Conservation (phyloP, 2,113 vertebrate species). For the Takifugu bimaculatus region DNA sequence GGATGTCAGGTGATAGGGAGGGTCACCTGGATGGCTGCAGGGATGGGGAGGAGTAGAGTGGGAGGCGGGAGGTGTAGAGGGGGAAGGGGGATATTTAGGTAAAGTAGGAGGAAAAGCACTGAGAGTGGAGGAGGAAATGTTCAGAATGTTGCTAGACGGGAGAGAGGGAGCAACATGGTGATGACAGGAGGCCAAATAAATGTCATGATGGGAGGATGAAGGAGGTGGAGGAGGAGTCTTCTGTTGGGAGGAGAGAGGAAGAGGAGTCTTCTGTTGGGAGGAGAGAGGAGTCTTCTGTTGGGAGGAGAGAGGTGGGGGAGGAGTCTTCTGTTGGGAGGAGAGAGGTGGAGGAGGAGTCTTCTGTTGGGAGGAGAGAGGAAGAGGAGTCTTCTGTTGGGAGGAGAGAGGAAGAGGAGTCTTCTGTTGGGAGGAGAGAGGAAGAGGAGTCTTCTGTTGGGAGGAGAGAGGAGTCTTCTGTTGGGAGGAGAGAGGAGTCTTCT, state of each 20-base stretch:
- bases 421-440: slow-evolving; percentile 41
- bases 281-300: slow-evolving; percentile 56
- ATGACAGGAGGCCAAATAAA: slow-evolving; percentile 29
- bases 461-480: slow-evolving; percentile 38
- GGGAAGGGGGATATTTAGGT: neutral
- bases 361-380: slow-evolving; percentile 56
- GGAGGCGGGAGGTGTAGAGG: neutral
- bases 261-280: slow-evolving; percentile 15
- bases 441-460: neutral
- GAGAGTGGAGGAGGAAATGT: slow-evolving; percentile 32
- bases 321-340: slow-evolving; percentile 24
- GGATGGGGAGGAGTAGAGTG: slow-evolving; percentile 15
- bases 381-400: neutral
- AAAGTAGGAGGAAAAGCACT: neutral
- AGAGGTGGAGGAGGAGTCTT: slow-evolving; percentile 47
- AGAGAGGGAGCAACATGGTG: slow-evolving; percentile 6
- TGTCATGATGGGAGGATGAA: slow-evolving; percentile 41
- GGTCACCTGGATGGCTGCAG: slow-evolving; percentile 9
- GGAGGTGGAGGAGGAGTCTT: slow-evolving; percentile 52
- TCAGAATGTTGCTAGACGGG: neutral
- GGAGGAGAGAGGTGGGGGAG: neutral
- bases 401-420: slow-evolving; percentile 10
- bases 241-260: slow-evolving; percentile 45
- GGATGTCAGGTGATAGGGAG: slow-evolving; percentile 12
- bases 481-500: slow-evolving; percentile 21